phyloP scores from a whole-genome alignment of 2,797 vertebrate species.

The Smutsia gigantea region DNA sequence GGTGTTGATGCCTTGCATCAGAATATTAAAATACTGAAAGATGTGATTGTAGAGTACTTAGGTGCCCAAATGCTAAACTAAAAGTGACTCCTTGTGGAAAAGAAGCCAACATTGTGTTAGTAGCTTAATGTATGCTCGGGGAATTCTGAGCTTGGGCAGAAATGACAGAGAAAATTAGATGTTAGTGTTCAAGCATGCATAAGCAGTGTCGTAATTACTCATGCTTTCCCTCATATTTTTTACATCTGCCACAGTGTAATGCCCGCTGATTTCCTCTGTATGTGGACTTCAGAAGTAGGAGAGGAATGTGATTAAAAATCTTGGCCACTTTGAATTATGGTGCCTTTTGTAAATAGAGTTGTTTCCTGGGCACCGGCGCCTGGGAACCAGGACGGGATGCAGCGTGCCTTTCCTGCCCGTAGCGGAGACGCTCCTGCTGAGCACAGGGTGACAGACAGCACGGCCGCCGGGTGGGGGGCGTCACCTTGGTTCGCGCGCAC shows the following conservation, averaged over 20 bases:
- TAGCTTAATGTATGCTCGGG: not conserved
- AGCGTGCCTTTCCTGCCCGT: not conserved
- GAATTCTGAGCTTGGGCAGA: not conserved
- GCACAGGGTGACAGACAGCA: no score
- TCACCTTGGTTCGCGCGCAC: no score
- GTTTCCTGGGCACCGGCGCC: not conserved
- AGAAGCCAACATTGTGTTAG: not conserved
- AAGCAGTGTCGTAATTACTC: not conserved
- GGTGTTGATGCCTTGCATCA: not conserved
- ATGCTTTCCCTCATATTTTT: not conserved
- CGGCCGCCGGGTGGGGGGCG: no score
- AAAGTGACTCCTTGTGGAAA: not conserved
- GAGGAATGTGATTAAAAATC: not conserved
- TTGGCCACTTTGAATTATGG: not conserved
- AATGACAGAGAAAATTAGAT: not conserved
- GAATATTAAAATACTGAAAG: conserved; percentile 19
- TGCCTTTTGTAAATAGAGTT: not conserved
- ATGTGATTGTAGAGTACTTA: not conserved
- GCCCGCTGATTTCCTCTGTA: not conserved
- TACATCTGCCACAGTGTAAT: not conserved
- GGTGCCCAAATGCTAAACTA: not conserved
- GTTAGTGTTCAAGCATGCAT: conserved; percentile 13
- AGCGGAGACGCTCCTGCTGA: no score
- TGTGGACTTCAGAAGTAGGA: not conserved
- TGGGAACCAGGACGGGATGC: no score